A percentile compares a stretch with the other conserved stretches of the same genome.
Evolutionary conservation across 2,797 vertebrate genomes (phyloP).

Genomic region (Sebastes iracundus): DNA sequence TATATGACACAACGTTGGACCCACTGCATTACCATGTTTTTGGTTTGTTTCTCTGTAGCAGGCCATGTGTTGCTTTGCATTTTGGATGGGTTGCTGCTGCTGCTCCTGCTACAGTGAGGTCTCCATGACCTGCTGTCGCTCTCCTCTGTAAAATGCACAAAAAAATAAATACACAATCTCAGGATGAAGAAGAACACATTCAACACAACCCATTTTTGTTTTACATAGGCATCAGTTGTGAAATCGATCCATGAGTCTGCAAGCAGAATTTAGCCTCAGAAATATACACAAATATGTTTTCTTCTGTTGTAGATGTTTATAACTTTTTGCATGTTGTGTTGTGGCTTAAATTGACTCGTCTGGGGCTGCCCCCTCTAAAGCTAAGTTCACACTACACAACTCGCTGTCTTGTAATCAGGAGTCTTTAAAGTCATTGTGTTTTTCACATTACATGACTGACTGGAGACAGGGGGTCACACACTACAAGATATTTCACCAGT

Average conservation of each 20-base stretch:
- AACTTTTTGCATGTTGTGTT: not conserved
- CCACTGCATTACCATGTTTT: constrained; percentile 51
- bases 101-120: constrained; percentile 29
- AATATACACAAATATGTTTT: not conserved
- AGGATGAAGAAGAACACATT: not conserved
- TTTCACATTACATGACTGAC: too few relatives aligned
- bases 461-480: too few relatives aligned
- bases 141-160: constrained; percentile 50
- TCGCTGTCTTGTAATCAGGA: too few relatives aligned
- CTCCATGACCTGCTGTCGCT: constrained; percentile 60
- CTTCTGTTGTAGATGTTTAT: not conserved
- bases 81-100: not conserved
- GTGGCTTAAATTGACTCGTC: not conserved
- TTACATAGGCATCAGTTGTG: not conserved
- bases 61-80: not conserved
- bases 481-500: too few relatives aligned
- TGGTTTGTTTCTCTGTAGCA: not conserved
- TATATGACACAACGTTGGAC: not conserved
- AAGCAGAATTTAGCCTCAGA: not conserved
- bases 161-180: not conserved
- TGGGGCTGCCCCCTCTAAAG: too few relatives aligned
- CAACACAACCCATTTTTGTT: not conserved
- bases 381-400: too few relatives aligned
- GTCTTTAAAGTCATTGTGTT: too few relatives aligned
- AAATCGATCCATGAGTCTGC: not conserved